These are phyloP conservation scores for Caenorhabditis panamensis DNA, from an alignment of 2,888 invertebrate species.

Conservation along the genomic window DNA sequence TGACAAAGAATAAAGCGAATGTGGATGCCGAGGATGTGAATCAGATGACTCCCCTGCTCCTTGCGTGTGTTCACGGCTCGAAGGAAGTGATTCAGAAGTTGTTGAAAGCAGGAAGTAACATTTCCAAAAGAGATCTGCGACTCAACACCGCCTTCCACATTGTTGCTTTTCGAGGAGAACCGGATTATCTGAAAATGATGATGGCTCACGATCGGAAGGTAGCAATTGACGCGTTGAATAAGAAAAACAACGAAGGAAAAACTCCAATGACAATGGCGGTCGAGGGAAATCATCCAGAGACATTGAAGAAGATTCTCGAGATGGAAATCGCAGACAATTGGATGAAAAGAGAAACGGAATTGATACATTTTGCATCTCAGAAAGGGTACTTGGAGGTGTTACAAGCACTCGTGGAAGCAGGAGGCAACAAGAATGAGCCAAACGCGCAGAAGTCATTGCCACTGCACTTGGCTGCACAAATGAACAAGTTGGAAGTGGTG, in stretches of 20 bases:
- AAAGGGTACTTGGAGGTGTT: conserved; percentile 64
- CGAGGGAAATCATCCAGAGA: conserved; percentile 68
- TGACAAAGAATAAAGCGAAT: conserved; percentile 48
- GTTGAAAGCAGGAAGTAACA: conserved; percentile 87
- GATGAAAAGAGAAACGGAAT: conserved; percentile 39
- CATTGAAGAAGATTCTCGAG: conserved; percentile 57
- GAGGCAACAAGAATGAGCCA: conserved; percentile 44
- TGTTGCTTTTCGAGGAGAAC: conserved; percentile 59
- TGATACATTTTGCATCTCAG: conserved; percentile 66
- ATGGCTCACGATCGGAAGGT: conserved; percentile 22
- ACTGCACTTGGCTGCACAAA: conserved; percentile 66
- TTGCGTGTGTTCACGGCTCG: conserved; percentile 68
- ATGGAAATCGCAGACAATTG: conserved; percentile 53
- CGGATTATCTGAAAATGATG: conserved; percentile 53
- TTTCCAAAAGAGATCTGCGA: conserved; percentile 83
- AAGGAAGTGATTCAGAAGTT: conserved; percentile 94
- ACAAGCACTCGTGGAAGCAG: conserved; percentile 53
- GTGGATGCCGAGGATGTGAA: conserved; percentile 59
- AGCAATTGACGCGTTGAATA: conserved; percentile 46
- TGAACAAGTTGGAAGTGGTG: conserved; percentile 62
- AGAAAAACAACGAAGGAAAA: conserved; percentile 67
- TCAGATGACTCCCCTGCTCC: conserved; percentile 66
- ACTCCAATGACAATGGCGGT: conserved; percentile 67
- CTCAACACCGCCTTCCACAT: conserved; percentile 57
- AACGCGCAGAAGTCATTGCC: conserved; percentile 56